A percentile compares a stretch with the other conserved stretches of the same genome.
Evolutionary conservation across 2,888 invertebrate genomes (phyloP).

Genomic region (Orthosia gothica): DNA sequence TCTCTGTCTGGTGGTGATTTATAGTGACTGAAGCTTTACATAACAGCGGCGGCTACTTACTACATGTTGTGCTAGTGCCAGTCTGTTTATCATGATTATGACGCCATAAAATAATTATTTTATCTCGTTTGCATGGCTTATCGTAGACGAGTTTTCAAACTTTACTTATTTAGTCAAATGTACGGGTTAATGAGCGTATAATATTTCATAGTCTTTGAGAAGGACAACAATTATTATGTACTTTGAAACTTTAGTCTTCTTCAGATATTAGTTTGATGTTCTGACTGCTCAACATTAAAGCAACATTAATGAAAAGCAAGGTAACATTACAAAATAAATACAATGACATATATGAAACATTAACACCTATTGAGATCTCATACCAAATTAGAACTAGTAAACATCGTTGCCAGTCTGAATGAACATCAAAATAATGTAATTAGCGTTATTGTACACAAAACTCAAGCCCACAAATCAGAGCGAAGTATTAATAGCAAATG

Average conservation of each 20-base stretch:
- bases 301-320: neutral
- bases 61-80: slow-evolving; percentile 79
- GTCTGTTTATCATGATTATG: slow-evolving; percentile 85
- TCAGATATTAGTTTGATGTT: neutral
- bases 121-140: slow-evolving; percentile 79
- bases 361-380: neutral
- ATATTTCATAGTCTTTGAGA: slow-evolving; percentile 1
- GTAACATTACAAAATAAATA: neutral
- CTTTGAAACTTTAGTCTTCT: slow-evolving; percentile 5
- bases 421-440: slow-evolving; percentile 18
- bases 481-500: slow-evolving; percentile 47
- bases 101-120: slow-evolving; percentile 86
- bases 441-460: neutral
- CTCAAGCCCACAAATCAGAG: slow-evolving; percentile 32
- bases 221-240: slow-evolving; percentile 11
- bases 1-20: slow-evolving; percentile 84
- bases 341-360: too few species aligned
- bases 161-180: slow-evolving; percentile 47
- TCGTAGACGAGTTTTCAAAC: slow-evolving; percentile 66
- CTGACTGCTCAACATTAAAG: neutral
- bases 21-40: slow-evolving; percentile 78
- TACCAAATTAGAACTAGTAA: neutral
- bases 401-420: neutral
- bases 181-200: slow-evolving; percentile 34
- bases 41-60: slow-evolving; percentile 83